phyloP scores from a whole-genome alignment of 1,140 invertebrate species.

The Whitmania pigra region DNA sequence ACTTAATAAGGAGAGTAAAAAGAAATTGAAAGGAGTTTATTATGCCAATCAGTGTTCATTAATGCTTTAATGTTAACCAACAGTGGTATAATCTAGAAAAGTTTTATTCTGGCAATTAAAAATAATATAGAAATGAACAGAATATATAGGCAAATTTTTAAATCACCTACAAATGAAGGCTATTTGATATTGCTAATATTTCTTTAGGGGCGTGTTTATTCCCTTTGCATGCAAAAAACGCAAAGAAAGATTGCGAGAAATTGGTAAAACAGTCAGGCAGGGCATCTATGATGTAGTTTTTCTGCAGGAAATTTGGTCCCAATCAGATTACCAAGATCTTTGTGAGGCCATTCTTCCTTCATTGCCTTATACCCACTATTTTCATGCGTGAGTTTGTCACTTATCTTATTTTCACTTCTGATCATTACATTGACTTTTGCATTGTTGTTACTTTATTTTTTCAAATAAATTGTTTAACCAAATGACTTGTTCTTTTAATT shows the following conservation, averaged over 20 bases:
- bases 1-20: too few relatives aligned
- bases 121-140: too few relatives aligned
- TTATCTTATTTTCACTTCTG: constrained; percentile 18
- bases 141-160: too few relatives aligned
- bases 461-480: too few relatives aligned
- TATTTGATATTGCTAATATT: constrained; percentile 6
- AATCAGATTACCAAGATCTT: constrained; percentile 56
- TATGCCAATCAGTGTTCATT: too few relatives aligned
- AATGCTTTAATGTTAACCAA: too few relatives aligned
- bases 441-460: too few relatives aligned
- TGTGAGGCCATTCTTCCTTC: constrained; percentile 49
- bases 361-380: constrained; percentile 79
- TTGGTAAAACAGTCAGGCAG: constrained; percentile 57
- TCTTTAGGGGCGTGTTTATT: constrained; percentile 64
- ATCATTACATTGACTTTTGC: background rate
- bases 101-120: too few relatives aligned
- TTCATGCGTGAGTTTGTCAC: constrained; percentile 60
- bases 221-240: constrained; percentile 53
- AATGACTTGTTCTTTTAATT: too few relatives aligned
- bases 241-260: constrained; percentile 59
- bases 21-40: too few relatives aligned
- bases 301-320: constrained; percentile 76
- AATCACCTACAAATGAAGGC: too few relatives aligned
- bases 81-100: too few relatives aligned
- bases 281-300: constrained; percentile 69